phyloP scores from a whole-genome alignment of 2,888 invertebrate genomes.

The Caenorhabditis sp. region DNA sequence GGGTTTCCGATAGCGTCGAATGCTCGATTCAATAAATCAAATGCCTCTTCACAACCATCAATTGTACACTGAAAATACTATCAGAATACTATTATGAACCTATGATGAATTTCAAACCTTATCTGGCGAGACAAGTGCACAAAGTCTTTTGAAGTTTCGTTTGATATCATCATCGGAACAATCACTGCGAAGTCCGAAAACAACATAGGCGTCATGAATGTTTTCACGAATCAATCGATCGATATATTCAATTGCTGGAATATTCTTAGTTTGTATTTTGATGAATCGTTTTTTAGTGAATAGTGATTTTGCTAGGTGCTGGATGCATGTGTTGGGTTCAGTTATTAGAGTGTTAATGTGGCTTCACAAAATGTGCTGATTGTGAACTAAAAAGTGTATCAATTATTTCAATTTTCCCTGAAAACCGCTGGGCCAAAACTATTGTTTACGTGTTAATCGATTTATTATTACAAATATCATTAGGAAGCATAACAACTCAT shows the following conservation, averaged over 20 bases:
- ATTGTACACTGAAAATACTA: constrained; percentile 32
- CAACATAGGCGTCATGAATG: constrained; percentile 88
- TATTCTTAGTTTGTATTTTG: too few species aligned
- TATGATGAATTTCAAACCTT: constrained; percentile 74
- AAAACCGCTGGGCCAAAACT: too few species aligned
- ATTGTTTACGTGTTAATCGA: too few species aligned
- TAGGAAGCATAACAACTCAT: too few species aligned
- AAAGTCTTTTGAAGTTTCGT: constrained; percentile 90
- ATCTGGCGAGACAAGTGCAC: constrained; percentile 92
- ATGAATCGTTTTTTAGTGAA: too few species aligned
- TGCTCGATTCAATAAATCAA: constrained; percentile 91
- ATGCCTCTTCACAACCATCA: constrained; percentile 89
- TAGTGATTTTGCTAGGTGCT: too few species aligned
- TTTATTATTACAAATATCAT: too few species aligned
- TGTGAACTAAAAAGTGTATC: neutral
- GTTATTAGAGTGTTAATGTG: neutral
- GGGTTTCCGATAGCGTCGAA: constrained; percentile 93
- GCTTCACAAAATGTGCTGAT: neutral
- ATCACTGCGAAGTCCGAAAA: constrained; percentile 85
- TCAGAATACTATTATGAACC: neutral
- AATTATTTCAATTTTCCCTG: too few species aligned
- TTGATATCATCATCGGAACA: constrained; percentile 92
- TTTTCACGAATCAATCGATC: constrained; percentile 85
- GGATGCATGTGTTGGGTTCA: too few species aligned
- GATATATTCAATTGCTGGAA: constrained; percentile 86